These are phyloP conservation scores for Embidobia sp. DNA, from an alignment of 2,888 invertebrate genomes.

Conservation along the genomic window DNA sequence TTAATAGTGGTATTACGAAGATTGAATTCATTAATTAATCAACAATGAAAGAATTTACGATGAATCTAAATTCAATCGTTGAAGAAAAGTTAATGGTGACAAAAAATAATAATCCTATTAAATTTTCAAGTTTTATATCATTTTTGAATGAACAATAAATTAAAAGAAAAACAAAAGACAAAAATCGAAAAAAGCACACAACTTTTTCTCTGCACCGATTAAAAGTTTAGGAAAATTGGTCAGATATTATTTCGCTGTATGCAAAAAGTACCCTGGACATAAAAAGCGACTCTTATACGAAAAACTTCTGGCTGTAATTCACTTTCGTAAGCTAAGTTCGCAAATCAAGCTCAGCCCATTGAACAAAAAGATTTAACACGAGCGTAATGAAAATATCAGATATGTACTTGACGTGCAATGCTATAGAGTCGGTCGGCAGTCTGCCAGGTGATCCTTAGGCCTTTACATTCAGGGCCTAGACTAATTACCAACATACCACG, in stretches of 20 bases:
- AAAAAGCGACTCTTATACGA: too few relatives aligned
- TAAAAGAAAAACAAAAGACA: too few relatives aligned
- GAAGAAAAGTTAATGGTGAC: too few relatives aligned
- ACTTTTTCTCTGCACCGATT: too few relatives aligned
- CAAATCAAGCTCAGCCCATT: neutral
- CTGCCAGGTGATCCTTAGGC: conserved; percentile 64
- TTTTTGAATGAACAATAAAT: too few relatives aligned
- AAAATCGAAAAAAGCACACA: too few relatives aligned
- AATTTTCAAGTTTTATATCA: too few relatives aligned
- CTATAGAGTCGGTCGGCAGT: conserved; percentile 52
- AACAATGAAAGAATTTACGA: neutral
- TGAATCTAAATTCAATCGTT: too few relatives aligned
- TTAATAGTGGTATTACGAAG: neutral
- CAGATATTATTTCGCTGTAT: too few relatives aligned
- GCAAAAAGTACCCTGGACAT: too few relatives aligned
- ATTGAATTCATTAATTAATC: neutral
- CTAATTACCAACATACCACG: conserved; percentile 74
- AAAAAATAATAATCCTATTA: too few relatives aligned
- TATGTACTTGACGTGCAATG: conserved; percentile 29
- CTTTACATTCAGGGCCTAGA: conserved; percentile 68
- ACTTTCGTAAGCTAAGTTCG: neutral
- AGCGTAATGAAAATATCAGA: conserved; percentile 48
- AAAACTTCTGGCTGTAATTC: neutral
- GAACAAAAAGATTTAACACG: conserved; percentile 21
- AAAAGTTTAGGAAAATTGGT: too few relatives aligned